Percentiles rank a stretch among this genome's conserved stretches.
phyloP scores from a whole-genome alignment of 2,113 vertebrate genomes.

The Chamaea fasciata region DNA sequence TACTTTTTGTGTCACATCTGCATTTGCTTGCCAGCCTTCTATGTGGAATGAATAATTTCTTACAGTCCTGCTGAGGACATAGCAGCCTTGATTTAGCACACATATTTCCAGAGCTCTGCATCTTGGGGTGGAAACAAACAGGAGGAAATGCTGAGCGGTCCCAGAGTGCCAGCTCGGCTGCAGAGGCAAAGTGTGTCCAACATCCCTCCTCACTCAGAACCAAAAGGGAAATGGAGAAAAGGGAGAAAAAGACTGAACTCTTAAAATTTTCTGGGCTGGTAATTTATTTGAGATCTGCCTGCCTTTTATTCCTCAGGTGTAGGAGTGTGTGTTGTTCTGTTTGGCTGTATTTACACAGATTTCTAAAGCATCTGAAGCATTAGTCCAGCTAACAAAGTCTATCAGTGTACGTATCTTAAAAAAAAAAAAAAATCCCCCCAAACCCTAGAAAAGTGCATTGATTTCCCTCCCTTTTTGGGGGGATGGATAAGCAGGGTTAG shows the following conservation, averaged over 20 bases:
- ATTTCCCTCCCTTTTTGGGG: not conserved
- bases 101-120: not conserved
- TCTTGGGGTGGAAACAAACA: not conserved
- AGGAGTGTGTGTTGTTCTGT: not conserved
- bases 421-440: not conserved
- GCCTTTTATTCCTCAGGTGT: not conserved
- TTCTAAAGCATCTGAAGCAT: not conserved
- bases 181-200: not conserved
- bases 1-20: not conserved
- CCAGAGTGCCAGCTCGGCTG: not conserved
- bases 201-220: not conserved
- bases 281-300: not conserved
- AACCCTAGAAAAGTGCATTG: not conserved
- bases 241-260: not conserved
- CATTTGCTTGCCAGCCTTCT: not conserved
- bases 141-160: fast-evolving
- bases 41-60: not conserved
- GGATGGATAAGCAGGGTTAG: not conserved
- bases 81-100: not conserved
- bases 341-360: not conserved
- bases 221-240: not conserved
- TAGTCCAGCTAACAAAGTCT: not conserved
- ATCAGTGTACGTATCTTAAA: not conserved
- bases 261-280: not conserved
- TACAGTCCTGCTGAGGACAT: not conserved